phyloP scores from a whole-genome alignment of 2,113 vertebrate species.

The Gymnorhina tibicen region DNA sequence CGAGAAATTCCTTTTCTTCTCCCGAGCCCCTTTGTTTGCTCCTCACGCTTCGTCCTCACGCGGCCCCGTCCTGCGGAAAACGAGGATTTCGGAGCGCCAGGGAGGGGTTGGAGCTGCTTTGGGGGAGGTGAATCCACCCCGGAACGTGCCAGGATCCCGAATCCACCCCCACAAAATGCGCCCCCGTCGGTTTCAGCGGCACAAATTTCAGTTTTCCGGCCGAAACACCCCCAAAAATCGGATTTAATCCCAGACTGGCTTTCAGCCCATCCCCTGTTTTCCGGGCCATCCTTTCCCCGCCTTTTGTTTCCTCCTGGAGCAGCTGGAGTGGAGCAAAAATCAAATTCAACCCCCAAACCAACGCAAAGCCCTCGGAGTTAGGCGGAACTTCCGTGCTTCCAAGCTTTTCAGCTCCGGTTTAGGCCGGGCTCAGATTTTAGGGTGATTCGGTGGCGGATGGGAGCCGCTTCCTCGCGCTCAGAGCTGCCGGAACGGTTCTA shows the following conservation, averaged over 20 bases:
- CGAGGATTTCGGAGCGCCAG: not conserved
- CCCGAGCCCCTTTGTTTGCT: not conserved
- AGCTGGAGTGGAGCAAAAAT: not conserved
- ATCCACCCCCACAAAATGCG: not conserved
- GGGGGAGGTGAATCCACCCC: not conserved
- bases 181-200: not conserved
- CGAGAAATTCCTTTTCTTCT: not conserved
- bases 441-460: not conserved
- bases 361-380: not conserved
- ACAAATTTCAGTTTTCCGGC: not conserved
- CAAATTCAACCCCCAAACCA: not conserved
- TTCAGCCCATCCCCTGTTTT: not conserved
- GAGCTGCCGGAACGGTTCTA: not conserved
- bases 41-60: not conserved
- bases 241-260: not conserved
- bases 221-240: not conserved
- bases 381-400: not conserved
- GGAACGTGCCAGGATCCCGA: not conserved
- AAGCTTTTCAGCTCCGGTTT: not conserved
- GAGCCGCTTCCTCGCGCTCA: not conserved
- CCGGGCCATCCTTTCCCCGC: not conserved
- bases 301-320: not conserved
- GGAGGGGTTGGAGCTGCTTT: not conserved
- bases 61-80: not conserved
- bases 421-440: not conserved